Evolutionary conservation across 92 coral and sea anemone genomes (phyloP), one percentile per base, ranked within the genome.

Genomic region (Zoanthus sansibaricus): DNA sequence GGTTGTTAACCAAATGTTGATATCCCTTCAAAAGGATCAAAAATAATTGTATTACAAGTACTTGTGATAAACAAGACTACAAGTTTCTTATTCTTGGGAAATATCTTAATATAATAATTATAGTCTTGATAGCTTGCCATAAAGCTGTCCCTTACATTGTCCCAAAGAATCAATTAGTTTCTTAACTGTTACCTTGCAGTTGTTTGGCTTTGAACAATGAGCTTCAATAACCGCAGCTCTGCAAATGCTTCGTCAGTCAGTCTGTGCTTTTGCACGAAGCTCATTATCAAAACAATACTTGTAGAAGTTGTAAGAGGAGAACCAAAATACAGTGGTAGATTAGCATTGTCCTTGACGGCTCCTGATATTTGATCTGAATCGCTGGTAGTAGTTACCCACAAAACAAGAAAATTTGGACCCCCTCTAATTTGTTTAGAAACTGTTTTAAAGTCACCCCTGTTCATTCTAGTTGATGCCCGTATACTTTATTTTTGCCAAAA

Each of bases 221-320:
- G 82, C 51, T 37, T 78, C 83, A 58, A 86, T 76, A 71, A 86
- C 51, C 58, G 89, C 70, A 86, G 14, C 61, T 86, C 89, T 14
- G 83, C 82, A 86, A 86, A 79, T 76, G 89, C 89, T 49, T 75
- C 89, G 47, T 83, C 89, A 86, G 89, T 86, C 72, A 86, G 89
- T 37, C 79, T 72, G 48, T 85, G 88, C 49, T 73, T 69, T 62
- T 72, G 77, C 47, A 78, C 82, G 47, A 85, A 85, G 61, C 71
- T 85, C 77, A 74, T 31, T 72, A 62, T 75, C 76, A 85, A 85
- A 75, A 74, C 71, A 77, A 85, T 85, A 47, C 82, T 85, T 37
- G 76, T 21, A 62, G 69, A 62, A 62, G 69, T 62, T 62, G 69
- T 32, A 17, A 71, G 75, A 71, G 75, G 75, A 71, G 75, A 71